Evolutionary conservation across 2,797 vertebrate genomes (phyloP), one percentile per base, ranked within the genome.

Genomic region (Brachymystax lenok): DNA sequence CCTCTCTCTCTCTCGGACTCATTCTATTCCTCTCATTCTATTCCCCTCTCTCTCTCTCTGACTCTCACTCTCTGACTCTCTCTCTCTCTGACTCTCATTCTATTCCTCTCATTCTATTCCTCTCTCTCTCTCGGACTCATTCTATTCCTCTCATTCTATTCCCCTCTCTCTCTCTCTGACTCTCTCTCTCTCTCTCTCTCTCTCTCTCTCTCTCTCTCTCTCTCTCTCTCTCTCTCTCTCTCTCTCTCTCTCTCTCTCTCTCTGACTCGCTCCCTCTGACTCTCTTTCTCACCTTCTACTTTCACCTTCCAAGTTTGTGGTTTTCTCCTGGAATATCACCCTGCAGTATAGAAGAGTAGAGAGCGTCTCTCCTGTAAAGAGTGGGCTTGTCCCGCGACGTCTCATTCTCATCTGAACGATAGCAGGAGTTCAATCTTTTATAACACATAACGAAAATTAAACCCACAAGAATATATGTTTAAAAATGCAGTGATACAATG

Each of bases 371-470:
- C 40, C 40, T 10, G 40, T 46, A 30, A 17, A 68, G 13, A 19
- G 4, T 17, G 28, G 28, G 14, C 28, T 35, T 68, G 14, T 30
- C 16, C 66, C 6, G 28, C 27, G 33, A 76, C 64, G 33, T 80
- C 71, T 67, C 73, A 71, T 67, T 51, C 77, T 79, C 79, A 76
- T 75, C 80, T 76, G 71, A 66, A 64, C 64, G 74, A 27, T 69
- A 80, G 76, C 51, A 27, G 73, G 72, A 79, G 77, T 88, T 88
- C 82, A 85, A 77, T 81, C 75, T 88, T 88, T 86, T 88, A 88
- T 88, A 85, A 83, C 80, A 84, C 87, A 88, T 83, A 82, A 82
- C 90, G 84, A 89, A 91, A 90, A 88, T 88, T 66, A 83, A 80
- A 89, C 82, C 81, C 78, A 72, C 77, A 77, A 81, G 84, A 85